phyloP scores from a whole-genome alignment of 2,113 vertebrate genomes.

The Hipposideros armiger region DNA sequence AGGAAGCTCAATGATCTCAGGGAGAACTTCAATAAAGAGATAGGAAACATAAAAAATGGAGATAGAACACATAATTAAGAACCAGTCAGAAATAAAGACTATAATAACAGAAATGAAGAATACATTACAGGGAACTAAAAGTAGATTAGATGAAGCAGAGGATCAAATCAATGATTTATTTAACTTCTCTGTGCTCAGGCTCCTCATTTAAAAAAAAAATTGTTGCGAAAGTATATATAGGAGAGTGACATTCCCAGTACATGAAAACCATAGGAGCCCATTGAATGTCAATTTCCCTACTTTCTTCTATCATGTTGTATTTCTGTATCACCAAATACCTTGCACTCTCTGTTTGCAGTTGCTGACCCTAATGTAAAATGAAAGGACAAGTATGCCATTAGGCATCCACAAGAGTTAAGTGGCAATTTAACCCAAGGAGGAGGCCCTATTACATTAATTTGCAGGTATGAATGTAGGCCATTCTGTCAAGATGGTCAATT shows the following conservation, averaged over 20 bases:
- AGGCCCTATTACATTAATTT: conserved; percentile 67
- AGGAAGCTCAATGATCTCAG: no score
- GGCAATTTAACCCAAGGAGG: conserved; percentile 59
- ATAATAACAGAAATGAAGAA: no score
- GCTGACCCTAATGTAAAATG: background rate
- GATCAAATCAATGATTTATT: background rate
- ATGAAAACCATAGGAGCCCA: background rate
- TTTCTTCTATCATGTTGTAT: background rate
- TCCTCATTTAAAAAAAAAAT: background rate
- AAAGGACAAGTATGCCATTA: conserved; percentile 15
- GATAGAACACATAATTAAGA: no score
- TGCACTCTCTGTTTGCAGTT: background rate
- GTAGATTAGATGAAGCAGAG: no score
- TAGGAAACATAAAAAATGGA: no score
- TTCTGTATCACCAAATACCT: background rate
- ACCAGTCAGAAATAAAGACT: no score
- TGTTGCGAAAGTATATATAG: background rate
- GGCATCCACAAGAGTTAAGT: conserved; percentile 37
- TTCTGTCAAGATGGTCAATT: conserved; percentile 60
- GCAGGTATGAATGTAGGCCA: conserved; percentile 58
- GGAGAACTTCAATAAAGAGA: no score
- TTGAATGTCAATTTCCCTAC: background rate
- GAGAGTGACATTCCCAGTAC: background rate
- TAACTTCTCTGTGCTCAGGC: background rate
- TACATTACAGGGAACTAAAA: no score